Conservation (phyloP, 2,113 vertebrate species). For the Anolis carolinensis region DNA sequence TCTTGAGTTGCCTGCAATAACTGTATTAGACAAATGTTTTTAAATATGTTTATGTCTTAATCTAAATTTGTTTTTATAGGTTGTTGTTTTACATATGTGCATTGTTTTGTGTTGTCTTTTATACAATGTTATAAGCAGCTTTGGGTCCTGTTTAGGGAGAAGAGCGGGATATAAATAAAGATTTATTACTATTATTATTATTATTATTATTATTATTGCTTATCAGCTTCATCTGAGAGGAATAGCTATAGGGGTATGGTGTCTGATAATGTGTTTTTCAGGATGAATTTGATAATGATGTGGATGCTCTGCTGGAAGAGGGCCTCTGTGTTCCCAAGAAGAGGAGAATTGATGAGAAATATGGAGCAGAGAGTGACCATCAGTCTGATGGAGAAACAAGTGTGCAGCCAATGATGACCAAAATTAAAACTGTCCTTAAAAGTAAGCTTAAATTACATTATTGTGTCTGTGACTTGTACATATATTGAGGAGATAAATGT, state of each 20-base stretch:
- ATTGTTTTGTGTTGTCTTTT: too few species aligned
- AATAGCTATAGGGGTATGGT: conserved; percentile 38
- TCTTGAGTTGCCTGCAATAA: too few species aligned
- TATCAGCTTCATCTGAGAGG: conserved; percentile 40
- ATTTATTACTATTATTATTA: too few species aligned
- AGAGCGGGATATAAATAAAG: too few species aligned
- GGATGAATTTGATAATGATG: conserved; percentile 99
- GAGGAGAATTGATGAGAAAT: conserved; percentile 89
- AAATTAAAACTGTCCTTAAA: conserved; percentile 99
- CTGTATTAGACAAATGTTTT: too few species aligned
- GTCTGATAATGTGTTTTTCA: conserved; percentile 83
- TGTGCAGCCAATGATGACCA: conserved; percentile 99
- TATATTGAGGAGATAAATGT: background rate
- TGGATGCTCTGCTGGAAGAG: conserved; percentile 96
- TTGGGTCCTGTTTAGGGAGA: too few species aligned
- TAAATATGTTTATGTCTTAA: too few species aligned
- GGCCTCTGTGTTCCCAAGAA: conserved; percentile 95
- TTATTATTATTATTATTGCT: background rate
- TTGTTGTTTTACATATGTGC: too few species aligned
- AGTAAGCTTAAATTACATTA: conserved; percentile 82
- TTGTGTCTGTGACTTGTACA: rapidly evolving
- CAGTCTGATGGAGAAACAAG: conserved; percentile 92
- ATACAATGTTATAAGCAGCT: too few species aligned
- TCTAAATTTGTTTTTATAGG: too few species aligned
- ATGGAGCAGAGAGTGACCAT: conserved; percentile 90